Conservation (phyloP, 1,140 invertebrate genomes). For the Calephelis nemesis region DNA sequence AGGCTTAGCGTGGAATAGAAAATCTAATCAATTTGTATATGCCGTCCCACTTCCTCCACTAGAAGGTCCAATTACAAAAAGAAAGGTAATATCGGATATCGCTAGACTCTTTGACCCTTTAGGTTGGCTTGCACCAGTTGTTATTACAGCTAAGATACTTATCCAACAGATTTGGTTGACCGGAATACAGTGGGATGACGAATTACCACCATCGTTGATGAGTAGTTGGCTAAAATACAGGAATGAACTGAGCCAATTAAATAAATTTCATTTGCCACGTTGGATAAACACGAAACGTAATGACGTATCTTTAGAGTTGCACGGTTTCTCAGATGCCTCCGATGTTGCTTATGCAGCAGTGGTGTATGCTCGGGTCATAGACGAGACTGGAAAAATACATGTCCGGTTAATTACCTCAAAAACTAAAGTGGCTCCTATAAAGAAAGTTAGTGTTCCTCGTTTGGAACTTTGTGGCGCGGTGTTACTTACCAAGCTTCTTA, state of each 20-base stretch:
- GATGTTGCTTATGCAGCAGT: conserved; percentile 31
- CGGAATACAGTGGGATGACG: conserved; percentile 31
- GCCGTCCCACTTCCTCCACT: conserved; percentile 22
- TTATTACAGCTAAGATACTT: conserved; percentile 29
- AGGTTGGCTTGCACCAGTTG: conserved; percentile 26
- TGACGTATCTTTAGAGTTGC: conserved; percentile 18
- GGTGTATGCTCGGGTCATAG: conserved; percentile 26
- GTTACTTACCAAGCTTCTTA: conserved; percentile 23
- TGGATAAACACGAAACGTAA: conserved; percentile 10
- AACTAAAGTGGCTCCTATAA: conserved; percentile 33
- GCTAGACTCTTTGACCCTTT: conserved; percentile 33
- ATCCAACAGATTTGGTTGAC: no score
- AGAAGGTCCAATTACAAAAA: conserved; percentile 27
- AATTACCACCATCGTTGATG: neutral
- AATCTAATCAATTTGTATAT: conserved; percentile 29
- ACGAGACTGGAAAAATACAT: conserved; percentile 6
- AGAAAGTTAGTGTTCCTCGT: conserved; percentile 27
- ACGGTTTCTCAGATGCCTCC: conserved; percentile 31
- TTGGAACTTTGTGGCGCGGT: conserved; percentile 32
- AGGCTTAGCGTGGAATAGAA: conserved; percentile 32
- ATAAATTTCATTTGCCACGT: conserved; percentile 12
- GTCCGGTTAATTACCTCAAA: conserved; percentile 25
- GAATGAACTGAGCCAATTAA: neutral
- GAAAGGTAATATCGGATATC: conserved; percentile 32
- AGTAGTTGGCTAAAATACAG: conserved; percentile 23